These are phyloP conservation scores for Ptychadena robeensis DNA, from an alignment of 2,797 vertebrate genomes.

Conservation along the genomic window DNA sequence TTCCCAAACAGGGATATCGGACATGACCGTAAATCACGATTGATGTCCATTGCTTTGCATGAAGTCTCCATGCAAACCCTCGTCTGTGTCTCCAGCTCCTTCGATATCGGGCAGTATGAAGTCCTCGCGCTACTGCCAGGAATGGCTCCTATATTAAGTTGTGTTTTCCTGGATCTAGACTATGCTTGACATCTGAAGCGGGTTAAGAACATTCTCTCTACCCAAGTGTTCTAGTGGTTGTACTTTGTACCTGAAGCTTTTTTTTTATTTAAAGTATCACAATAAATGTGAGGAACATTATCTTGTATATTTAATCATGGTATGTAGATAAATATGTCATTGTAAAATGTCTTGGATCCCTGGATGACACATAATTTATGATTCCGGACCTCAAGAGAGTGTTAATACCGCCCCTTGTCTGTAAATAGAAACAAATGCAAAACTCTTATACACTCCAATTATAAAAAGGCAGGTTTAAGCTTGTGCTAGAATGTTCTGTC, in stretches of 20 bases:
- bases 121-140: no score
- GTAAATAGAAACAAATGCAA: slow-evolving; percentile 3
- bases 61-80: no score
- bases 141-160: no score
- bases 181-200: no score
- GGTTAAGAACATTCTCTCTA: no score
- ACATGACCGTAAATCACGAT: no score
- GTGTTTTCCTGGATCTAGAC: no score
- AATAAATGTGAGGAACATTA: not conserved
- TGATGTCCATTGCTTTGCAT: no score
- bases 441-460: not conserved
- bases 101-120: no score
- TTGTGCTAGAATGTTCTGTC: not conserved
- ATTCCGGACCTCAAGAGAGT: not conserved
- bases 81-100: no score
- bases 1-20: no score
- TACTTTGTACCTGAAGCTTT: not conserved
- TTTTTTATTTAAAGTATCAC: not conserved
- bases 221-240: no score
- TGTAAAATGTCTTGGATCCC: not conserved
- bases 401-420: not conserved
- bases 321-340: not conserved
- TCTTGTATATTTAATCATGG: not conserved
- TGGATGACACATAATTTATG: not conserved
- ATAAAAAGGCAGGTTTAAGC: not conserved